Conservation (phyloP, 2,888 invertebrate species). For the Cantharis lateralis region DNA sequence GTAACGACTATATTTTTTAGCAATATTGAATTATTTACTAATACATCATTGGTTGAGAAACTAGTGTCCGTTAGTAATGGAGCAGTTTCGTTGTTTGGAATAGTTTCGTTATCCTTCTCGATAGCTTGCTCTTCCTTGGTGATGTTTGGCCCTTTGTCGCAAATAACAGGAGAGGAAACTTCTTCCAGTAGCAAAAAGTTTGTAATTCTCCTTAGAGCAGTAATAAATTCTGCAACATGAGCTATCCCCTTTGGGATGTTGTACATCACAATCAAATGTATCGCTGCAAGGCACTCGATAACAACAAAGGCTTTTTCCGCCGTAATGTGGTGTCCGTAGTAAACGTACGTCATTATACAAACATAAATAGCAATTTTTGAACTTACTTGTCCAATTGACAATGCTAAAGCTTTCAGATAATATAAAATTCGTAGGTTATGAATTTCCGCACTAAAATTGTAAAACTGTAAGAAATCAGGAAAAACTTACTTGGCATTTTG, state of each 20-base stretch:
- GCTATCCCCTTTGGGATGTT: constrained; percentile 86
- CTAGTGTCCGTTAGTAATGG: background rate
- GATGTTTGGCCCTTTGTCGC: background rate
- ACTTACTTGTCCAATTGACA: constrained; percentile 45
- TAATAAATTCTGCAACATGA: constrained; percentile 76
- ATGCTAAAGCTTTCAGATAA: constrained; percentile 44
- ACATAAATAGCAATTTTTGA: constrained; percentile 49
- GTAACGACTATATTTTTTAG: background rate
- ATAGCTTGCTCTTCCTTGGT: background rate
- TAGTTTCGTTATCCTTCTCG: background rate
- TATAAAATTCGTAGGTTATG: constrained; percentile 57
- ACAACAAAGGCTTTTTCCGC: constrained; percentile 87
- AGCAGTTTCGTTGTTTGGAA: background rate
- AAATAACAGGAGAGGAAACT: background rate
- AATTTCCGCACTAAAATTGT: constrained; percentile 67
- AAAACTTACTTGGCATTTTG: background rate
- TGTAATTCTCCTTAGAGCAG: constrained; percentile 73
- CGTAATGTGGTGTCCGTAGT: constrained; percentile 71
- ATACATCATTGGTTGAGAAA: background rate
- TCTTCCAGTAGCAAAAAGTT: constrained; percentile 53
- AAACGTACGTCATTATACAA: constrained; percentile 63
- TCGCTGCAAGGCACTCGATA: constrained; percentile 84
- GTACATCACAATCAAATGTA: constrained; percentile 84
- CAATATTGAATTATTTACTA: background rate
- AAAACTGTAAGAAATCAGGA: constrained; percentile 31